These are phyloP conservation scores for Penelope pileata DNA, from an alignment of 2,113 vertebrate genomes.

Conservation along the genomic window DNA sequence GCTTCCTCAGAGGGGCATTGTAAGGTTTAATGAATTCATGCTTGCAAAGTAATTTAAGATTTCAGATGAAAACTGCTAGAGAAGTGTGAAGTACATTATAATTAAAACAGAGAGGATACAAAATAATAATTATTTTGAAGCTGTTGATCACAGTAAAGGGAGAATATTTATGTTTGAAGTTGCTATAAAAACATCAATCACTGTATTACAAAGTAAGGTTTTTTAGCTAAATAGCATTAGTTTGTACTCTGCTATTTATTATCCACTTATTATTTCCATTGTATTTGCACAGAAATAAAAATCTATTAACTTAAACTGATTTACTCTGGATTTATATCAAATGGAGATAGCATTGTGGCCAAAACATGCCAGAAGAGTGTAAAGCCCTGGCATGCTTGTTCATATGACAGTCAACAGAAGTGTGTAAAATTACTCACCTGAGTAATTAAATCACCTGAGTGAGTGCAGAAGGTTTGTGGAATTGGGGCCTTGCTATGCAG, in stretches of 20 bases:
- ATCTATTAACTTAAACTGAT: not conserved
- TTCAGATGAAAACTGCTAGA: conserved; percentile 27
- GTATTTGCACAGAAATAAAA: not conserved
- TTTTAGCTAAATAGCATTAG: not conserved
- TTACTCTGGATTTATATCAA: not conserved
- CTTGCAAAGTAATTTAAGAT: conserved; percentile 40
- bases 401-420: not conserved
- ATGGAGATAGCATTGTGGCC: not conserved
- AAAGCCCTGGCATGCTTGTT: not conserved
- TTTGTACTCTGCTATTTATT: not conserved
- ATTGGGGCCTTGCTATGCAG: not conserved
- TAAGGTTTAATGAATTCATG: conserved; percentile 29
- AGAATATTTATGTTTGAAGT: not conserved
- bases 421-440: not conserved
- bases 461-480: not conserved
- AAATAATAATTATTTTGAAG: not conserved
- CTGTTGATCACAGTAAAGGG: not conserved
- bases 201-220: not conserved
- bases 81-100: not conserved
- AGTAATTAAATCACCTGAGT: not conserved
- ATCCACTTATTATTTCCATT: not conserved
- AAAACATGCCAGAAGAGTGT: not conserved
- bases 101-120: not conserved
- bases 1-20: not conserved
- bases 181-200: not conserved